These are phyloP conservation scores for Ophioninae sp. DNA, from an alignment of 2,888 invertebrate species.

Conservation along the genomic window DNA sequence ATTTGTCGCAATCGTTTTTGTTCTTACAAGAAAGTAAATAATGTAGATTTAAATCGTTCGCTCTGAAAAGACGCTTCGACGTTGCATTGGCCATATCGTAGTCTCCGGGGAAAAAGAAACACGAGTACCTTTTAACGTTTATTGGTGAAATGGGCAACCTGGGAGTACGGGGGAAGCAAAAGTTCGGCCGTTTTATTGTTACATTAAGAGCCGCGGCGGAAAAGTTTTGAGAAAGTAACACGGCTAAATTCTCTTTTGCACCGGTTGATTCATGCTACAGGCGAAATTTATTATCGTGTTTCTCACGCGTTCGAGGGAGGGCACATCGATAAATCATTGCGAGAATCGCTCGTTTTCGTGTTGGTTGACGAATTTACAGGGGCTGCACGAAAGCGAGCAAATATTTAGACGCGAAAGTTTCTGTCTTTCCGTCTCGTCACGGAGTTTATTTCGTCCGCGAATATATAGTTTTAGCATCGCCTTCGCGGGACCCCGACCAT, in stretches of 20 bases:
- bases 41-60: no score
- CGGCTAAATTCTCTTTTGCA: not conserved
- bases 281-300: conserved; percentile 36
- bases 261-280: not conserved
- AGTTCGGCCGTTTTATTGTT: not conserved
- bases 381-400: conserved; percentile 27
- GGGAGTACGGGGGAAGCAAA: not conserved
- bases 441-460: conserved; percentile 36
- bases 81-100: not conserved
- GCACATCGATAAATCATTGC: conserved; percentile 34
- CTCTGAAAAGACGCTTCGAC: not conserved
- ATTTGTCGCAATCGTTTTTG: not conserved
- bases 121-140: not conserved
- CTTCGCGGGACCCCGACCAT: conserved; percentile 29
- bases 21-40: not conserved
- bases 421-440: conserved; percentile 43
- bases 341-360: conserved; percentile 13
- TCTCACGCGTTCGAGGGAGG: conserved; percentile 17
- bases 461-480: conserved; percentile 27
- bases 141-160: no score
- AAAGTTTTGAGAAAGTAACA: conserved; percentile 14
- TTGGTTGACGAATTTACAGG: conserved; percentile 32
- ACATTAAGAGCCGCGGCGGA: not conserved
- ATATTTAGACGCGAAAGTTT: conserved; percentile 49
- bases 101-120: not conserved